Base-by-base conservation (phyloP, 2,113 vertebrate genomes). In the Tringa solitaria region DNA sequence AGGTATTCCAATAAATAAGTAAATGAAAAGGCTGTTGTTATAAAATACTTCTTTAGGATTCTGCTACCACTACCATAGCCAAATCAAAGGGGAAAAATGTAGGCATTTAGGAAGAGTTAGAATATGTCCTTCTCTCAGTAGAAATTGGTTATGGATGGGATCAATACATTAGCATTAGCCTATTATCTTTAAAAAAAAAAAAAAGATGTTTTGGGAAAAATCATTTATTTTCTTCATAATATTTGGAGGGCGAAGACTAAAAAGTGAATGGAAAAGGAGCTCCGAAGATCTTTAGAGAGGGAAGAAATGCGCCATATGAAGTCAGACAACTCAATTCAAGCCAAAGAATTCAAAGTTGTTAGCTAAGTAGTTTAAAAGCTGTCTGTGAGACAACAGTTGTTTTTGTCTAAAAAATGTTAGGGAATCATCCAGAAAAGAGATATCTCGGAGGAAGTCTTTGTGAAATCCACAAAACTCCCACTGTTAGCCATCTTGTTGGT, bases 191-290 rank as follows among this genome's bases (percentile, higher is more conserved):
- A 53, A 33, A 46, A 46, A 46, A 46, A 45, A 53, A 33, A 46
- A 46, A 39, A 63, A 12, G 4, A n/a, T 14, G 1, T 37, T 60
- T 43, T 5, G 0, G 3, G 2, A 3, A 8, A 69, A 61, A 70
- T 41, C 3, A 39, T 43, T 12, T 21, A 7, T 33, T 86, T 72
- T 81, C 10, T 56, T 5, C 0, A 50, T 69, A 70, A 60, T 26
- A 39, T 94, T 75, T 76, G 14, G 32, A 57, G 48, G 83, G 2
- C 6, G 11, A 59, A 46, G 24, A 68, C 3, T 28, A 20, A 83
- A 76, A 85, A 79, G 7, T 56, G 20, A 60, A 56, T 61, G 10
- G 12, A 35, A 80, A 83, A 80, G 4, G 10, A 89, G 3, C 12
- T 5, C 23, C 57, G 27, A 76, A n/a, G 30, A 13, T 53, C 6